These are phyloP conservation scores for Nomada fucata DNA, from an alignment of 2,888 invertebrate species.

Conservation along the genomic window DNA sequence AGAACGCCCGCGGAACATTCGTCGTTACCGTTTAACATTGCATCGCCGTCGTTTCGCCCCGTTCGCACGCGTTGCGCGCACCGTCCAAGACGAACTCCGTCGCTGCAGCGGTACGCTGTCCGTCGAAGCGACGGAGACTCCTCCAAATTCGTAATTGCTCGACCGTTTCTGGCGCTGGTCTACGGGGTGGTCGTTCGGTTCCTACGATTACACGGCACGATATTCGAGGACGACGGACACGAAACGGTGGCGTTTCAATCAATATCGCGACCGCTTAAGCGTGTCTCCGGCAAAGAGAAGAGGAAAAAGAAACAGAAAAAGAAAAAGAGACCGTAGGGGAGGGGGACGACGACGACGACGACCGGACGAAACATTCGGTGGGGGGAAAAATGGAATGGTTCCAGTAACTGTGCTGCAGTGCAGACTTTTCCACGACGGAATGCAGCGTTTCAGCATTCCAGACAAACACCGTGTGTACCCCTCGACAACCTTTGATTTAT, in stretches of 20 bases:
- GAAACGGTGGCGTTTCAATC: conserved; percentile 36
- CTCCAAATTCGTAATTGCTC: no score
- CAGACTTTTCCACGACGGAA: conserved; percentile 56
- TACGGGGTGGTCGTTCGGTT: not conserved
- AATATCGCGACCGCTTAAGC: conserved; percentile 40
- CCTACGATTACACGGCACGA: conserved; percentile 1
- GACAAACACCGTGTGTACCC: conserved; percentile 26
- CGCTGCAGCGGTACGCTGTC: no score
- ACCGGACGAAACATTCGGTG: no score
- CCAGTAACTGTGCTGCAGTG: conserved; percentile 28
- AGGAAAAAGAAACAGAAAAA: conserved; percentile 5
- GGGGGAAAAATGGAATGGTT: conserved; percentile 46
- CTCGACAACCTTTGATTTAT: conserved; percentile 46
- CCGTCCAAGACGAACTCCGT: no score
- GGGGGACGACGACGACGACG: not conserved
- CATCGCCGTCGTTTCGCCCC: not conserved
- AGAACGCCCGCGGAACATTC: not conserved
- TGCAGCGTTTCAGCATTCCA: conserved; percentile 58
- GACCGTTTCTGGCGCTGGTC: no score
- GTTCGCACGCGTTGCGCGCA: no score
- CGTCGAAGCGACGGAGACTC: no score
- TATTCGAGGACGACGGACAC: conserved; percentile 3
- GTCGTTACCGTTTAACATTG: not conserved
- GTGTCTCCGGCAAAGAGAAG: conserved; percentile 19
- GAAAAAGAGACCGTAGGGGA: not conserved